Percentiles rank a stretch among this genome's conserved stretches.
Conservation (phyloP, 30 jellyfish, hydroid and myxozoan species). For the Hydractinia echinata region DNA sequence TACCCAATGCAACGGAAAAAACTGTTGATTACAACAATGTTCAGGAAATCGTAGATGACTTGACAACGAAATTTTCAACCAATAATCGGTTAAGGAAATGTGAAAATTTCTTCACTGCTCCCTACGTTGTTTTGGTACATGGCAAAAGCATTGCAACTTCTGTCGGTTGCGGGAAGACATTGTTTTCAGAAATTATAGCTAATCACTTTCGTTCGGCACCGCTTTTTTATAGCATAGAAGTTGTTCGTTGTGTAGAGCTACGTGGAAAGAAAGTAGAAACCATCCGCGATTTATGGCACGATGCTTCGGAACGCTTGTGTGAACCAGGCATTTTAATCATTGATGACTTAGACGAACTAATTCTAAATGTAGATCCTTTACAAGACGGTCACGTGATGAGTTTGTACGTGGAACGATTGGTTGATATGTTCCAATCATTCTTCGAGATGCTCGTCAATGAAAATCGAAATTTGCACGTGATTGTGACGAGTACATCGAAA, state of each 20-base stretch:
- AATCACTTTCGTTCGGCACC: constrained; percentile 34
- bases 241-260: constrained; percentile 46
- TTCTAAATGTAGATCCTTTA: constrained; percentile 55
- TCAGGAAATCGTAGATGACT: not conserved
- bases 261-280: constrained; percentile 78
- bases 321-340: constrained; percentile 72
- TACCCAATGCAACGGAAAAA: not conserved
- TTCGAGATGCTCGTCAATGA: constrained; percentile 1
- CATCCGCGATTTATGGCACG: constrained; percentile 53
- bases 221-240: constrained; percentile 38
- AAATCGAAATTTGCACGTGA: constrained; percentile 1
- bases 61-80: not conserved
- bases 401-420: constrained; percentile 37
- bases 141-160: constrained; percentile 51
- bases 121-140: constrained; percentile 37
- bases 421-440: constrained; percentile 29
- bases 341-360: constrained; percentile 76
- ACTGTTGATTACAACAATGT: not conserved
- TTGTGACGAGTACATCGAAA: constrained; percentile 23
- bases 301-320: constrained; percentile 35
- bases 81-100: not conserved
- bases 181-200: constrained; percentile 34
- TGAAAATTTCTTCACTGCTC: not conserved
- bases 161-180: constrained; percentile 71
- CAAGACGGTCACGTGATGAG: constrained; percentile 72